Conservation (phyloP, 2,113 vertebrate species). For the Plestiodon gilberti region DNA sequence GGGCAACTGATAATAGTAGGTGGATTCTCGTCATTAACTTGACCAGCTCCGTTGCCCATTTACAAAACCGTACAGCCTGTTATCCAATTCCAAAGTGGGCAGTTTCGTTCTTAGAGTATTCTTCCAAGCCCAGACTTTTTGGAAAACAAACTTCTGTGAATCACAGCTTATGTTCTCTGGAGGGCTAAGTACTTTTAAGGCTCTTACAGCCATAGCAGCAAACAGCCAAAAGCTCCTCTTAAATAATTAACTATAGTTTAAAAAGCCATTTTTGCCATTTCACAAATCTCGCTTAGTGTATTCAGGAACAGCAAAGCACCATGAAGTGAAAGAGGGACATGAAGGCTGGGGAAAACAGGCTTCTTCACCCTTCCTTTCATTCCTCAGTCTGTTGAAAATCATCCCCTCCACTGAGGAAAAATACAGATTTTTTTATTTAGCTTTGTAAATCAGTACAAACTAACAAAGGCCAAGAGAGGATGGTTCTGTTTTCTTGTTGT, state of each 20-base stretch:
- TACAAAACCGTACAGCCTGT: not conserved
- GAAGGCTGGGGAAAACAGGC: not conserved
- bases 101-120: not conserved
- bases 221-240: conserved; percentile 20
- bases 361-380: not conserved
- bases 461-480: no score
- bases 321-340: not conserved
- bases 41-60: not conserved
- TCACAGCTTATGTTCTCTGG: not conserved
- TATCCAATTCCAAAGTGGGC: conserved; percentile 2
- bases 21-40: not conserved
- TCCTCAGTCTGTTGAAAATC: no score
- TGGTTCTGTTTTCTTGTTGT: not conserved
- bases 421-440: no score
- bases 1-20: not conserved
- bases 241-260: conserved; percentile 38
- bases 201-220: not conserved
- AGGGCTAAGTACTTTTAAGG: conserved; percentile 20
- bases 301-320: not conserved
- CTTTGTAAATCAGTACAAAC: no score
- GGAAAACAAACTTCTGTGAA: conserved; percentile 9
- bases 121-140: conserved; percentile 10
- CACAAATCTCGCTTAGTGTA: not conserved
- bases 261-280: conserved; percentile 12
- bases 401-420: no score